Base-by-base conservation (phyloP, 2,888 invertebrate species). In the Apodemia zela region DNA sequence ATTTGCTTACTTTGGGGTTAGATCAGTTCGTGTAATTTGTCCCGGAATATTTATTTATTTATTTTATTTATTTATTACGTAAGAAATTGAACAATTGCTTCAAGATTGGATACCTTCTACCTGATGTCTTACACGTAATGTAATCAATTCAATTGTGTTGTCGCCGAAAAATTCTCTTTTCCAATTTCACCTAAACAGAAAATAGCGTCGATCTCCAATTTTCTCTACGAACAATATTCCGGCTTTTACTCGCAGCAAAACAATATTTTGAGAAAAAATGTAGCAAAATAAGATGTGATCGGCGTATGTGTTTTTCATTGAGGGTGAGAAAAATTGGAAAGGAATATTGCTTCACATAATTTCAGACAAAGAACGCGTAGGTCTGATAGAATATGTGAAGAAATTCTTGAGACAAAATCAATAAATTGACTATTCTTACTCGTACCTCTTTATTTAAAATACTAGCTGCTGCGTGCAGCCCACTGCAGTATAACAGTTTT, bases 91-190 rank as follows among this genome's bases (percentile, higher is more conserved):
- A 42, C 15, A 42, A 42, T 42, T 42, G 42, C 42, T 42, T 15
- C 42, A 15, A 42, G 42, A 42, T 42, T 42, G 42, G 15, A 49
- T 18, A 18, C 15, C 25, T 4, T 51, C 18, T 54, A 54, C 25
- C 54, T 21, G 54, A 54, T 25, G 21, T 54, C 54, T 54, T 21
- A 54, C 54, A 54, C 25, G 54, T 54, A 54, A 54, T 54, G 25
- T 21, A 25, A 13, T 25, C 54, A 54, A 54, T 54, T 25, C 54
- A 25, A 25, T 54, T 25, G 13, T 25, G 15, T 25, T 25, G 54
- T 54, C 21, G 2, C 54, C 3, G 15, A 54, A 54, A 54, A 54
- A 54, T 7, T 25, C 18, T 18, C 21, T 25, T 54, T 54, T 25
- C 21, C 54, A 54, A 54, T 54, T 54, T 54, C 21, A 21, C 25